Evolutionary conservation across 2,113 vertebrate species (phyloP).

Genomic region (Ursus arctos): DNA sequence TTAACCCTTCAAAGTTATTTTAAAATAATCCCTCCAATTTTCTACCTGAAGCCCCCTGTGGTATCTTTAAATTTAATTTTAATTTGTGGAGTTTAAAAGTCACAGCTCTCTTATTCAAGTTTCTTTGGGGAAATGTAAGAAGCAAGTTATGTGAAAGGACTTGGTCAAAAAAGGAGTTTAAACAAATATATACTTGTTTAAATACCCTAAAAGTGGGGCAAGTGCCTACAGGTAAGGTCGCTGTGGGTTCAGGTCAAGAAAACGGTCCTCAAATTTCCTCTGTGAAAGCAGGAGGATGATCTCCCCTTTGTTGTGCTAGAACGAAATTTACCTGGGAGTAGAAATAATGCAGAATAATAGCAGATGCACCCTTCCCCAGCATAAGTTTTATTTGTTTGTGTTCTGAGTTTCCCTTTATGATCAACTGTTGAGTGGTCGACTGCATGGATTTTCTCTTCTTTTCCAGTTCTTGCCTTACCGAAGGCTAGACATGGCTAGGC

Average conservation of each 20-base stretch:
- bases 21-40: conserved; percentile 47
- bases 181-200: conserved; percentile 51
- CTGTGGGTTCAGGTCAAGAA: not conserved
- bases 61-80: conserved; percentile 64
- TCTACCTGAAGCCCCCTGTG: not conserved
- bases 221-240: conserved; percentile 22
- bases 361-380: not conserved
- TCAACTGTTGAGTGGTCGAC: conserved; percentile 61
- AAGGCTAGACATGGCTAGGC: not conserved
- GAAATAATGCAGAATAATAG: conserved; percentile 44
- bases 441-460: conserved; percentile 37
- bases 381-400: conserved; percentile 50
- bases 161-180: conserved; percentile 57
- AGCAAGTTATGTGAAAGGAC: not conserved
- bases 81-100: conserved; percentile 58
- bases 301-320: not conserved
- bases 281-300: not conserved
- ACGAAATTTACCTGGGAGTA: not conserved
- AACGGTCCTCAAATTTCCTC: not conserved
- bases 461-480: conserved; percentile 53
- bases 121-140: conserved; percentile 64
- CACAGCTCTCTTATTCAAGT: conserved; percentile 46
- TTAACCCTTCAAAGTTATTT: conserved; percentile 28
- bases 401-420: conserved; percentile 55
- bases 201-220: conserved; percentile 20